phyloP scores from a whole-genome alignment of 2,113 vertebrate genomes.

The Emberiza fucata region DNA sequence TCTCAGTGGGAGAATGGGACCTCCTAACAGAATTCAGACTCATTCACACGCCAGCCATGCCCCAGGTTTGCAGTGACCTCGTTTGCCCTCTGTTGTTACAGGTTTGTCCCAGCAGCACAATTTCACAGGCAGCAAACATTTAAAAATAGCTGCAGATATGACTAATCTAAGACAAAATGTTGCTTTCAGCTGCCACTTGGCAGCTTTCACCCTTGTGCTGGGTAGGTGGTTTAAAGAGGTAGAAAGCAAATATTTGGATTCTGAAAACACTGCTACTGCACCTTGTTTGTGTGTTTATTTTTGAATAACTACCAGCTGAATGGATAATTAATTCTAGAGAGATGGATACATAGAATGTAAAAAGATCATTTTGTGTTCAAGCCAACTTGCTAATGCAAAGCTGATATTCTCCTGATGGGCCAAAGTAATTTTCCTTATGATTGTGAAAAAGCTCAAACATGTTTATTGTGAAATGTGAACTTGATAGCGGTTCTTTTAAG shows the following conservation, averaged over 20 bases:
- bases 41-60: not conserved
- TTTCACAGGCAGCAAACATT: not conserved
- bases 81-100: not conserved
- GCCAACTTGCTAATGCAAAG: not conserved
- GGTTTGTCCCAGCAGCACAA: not conserved
- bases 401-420: not conserved
- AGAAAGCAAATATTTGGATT: slow-evolving; percentile 35
- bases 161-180: slow-evolving; percentile 1
- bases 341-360: not conserved
- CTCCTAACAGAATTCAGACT: not conserved
- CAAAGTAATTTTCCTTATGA: not conserved
- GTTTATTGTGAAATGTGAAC: not conserved
- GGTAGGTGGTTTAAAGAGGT: slow-evolving; percentile 27
- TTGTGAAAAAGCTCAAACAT: not conserved
- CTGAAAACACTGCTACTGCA: not conserved
- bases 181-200: slow-evolving; percentile 34
- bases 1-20: not conserved
- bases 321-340: not conserved
- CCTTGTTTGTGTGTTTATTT: not conserved
- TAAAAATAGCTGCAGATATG: not conserved
- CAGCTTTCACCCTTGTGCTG: not conserved
- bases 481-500: not conserved
- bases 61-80: not conserved
- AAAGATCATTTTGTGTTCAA: not conserved
- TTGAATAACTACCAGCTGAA: not conserved